Percentiles rank a stretch among this genome's conserved stretches.
Evolutionary conservation across 2,888 invertebrate species (phyloP).

Genomic region (Dryocosmus kuriphilus): DNA sequence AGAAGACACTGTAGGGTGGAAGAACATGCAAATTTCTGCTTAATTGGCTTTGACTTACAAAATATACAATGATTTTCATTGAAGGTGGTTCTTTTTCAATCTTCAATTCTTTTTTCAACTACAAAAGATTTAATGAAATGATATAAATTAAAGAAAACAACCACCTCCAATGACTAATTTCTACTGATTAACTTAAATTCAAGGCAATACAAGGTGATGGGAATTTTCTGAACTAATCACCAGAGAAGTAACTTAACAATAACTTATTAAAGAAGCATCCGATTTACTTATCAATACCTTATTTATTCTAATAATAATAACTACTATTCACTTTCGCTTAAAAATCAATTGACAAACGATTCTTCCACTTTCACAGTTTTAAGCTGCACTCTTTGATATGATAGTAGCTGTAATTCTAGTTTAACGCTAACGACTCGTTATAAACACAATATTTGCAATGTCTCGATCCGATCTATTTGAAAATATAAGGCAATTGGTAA

Average conservation of each 20-base stretch:
- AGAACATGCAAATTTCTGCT: slow-evolving; percentile 1
- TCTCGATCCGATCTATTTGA: not conserved
- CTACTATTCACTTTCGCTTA: slow-evolving; percentile 1
- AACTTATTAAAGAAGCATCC: not conserved
- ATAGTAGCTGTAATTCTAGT: slow-evolving; percentile 24
- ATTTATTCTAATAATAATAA: slow-evolving; percentile 17
- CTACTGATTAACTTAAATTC: not conserved
- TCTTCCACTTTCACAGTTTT: slow-evolving; percentile 13
- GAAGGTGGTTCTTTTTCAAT: not conserved
- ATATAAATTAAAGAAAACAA: not conserved
- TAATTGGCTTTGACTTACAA: slow-evolving; percentile 11
- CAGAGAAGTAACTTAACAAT: not conserved
- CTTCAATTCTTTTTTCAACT: not conserved
- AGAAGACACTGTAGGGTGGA: slow-evolving; percentile 29
- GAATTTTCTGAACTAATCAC: not conserved
- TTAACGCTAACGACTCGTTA: not conserved
- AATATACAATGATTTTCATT: not conserved
- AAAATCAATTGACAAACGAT: not conserved
- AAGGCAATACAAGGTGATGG: not conserved
- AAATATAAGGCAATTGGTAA: slow-evolving; percentile 18
- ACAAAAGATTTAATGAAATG: not conserved
- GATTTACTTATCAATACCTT: slow-evolving; percentile 2
- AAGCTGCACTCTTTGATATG: slow-evolving; percentile 23
- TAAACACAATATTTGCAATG: slow-evolving; percentile 1
- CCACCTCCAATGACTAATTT: not conserved